A percentile compares a stretch with the other conserved stretches of the same genome.
Conservation (phyloP, 2,797 vertebrate genomes). For the Chrysocyon brachyurus region DNA sequence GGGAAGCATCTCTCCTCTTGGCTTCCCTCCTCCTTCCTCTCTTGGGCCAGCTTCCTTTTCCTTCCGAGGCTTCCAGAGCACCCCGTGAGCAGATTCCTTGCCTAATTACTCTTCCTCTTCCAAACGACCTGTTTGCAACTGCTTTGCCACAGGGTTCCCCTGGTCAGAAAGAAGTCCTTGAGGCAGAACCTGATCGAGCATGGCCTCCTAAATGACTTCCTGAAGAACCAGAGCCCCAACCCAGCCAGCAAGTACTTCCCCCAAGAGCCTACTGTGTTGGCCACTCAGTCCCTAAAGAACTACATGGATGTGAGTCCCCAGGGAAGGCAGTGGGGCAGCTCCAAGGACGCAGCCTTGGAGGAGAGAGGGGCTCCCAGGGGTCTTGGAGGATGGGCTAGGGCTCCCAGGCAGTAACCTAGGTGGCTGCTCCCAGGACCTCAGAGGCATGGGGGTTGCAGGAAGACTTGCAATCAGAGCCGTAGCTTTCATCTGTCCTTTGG, state of each 20-base stretch:
- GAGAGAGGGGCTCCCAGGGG: too few species aligned
- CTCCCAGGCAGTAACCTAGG: not conserved
- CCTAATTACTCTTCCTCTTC: not conserved
- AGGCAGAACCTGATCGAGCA: slow-evolving; percentile 86
- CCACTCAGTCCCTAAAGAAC: slow-evolving; percentile 88
- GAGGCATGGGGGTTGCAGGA: not conserved
- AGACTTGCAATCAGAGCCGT: fast-evolving
- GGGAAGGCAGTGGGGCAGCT: fast-evolving
- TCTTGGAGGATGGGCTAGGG: not conserved
- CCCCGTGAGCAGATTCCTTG: not conserved
- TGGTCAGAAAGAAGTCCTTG: slow-evolving; percentile 89
- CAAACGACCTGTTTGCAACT: not conserved
- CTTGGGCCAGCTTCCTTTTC: not conserved
- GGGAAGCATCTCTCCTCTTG: not conserved
- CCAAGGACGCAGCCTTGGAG: fast-evolving
- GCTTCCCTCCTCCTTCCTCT: not conserved
- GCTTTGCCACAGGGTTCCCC: slow-evolving; percentile 85
- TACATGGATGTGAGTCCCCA: slow-evolving; percentile 89
- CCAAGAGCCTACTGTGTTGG: not conserved
- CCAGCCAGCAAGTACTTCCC: slow-evolving; percentile 87
- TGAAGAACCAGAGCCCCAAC: slow-evolving; percentile 74
- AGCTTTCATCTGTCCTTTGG: not conserved
- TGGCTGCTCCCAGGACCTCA: not conserved
- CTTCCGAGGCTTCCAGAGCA: not conserved
- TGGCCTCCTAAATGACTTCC: slow-evolving; percentile 87